Conservation (phyloP, 2,113 vertebrate genomes). For the Pheucticus melanocephalus region DNA sequence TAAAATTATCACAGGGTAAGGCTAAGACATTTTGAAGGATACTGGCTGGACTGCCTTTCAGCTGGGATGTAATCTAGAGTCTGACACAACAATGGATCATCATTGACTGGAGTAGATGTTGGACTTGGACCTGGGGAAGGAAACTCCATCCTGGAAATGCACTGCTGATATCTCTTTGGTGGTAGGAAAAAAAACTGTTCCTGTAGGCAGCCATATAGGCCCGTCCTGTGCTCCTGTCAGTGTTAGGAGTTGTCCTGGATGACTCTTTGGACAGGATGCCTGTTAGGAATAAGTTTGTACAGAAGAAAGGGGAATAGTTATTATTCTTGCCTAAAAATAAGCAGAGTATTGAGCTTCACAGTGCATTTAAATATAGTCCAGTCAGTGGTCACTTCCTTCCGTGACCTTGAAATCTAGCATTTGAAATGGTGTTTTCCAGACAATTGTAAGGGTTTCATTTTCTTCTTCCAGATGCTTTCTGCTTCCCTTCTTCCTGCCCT, state of each 20-base stretch:
- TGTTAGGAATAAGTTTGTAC: not conserved
- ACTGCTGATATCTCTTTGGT: not conserved
- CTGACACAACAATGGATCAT: not conserved
- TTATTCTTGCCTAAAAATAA: constrained; percentile 23
- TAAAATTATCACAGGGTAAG: not conserved
- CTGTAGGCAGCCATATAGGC: not conserved
- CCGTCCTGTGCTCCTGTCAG: rapidly evolving
- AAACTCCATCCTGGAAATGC: not conserved
- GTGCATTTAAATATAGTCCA: not conserved
- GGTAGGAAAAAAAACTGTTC: not conserved
- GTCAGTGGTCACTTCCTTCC: not conserved
- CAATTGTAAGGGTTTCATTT: not conserved
- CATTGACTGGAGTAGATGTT: not conserved
- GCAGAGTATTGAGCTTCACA: not conserved
- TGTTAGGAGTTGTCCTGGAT: not conserved
- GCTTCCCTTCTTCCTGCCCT: not conserved
- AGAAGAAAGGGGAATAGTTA: not conserved
- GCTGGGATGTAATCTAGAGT: not conserved
- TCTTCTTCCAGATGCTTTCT: not conserved
- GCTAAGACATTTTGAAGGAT: not conserved
- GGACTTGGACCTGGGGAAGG: not conserved
- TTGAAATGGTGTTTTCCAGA: not conserved
- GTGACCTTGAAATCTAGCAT: not conserved
- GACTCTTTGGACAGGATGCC: not conserved
- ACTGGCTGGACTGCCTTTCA: not conserved